These are phyloP conservation scores for Lasioglossum leucozonium DNA, from an alignment of 2,888 invertebrate genomes.

Conservation along the genomic window DNA sequence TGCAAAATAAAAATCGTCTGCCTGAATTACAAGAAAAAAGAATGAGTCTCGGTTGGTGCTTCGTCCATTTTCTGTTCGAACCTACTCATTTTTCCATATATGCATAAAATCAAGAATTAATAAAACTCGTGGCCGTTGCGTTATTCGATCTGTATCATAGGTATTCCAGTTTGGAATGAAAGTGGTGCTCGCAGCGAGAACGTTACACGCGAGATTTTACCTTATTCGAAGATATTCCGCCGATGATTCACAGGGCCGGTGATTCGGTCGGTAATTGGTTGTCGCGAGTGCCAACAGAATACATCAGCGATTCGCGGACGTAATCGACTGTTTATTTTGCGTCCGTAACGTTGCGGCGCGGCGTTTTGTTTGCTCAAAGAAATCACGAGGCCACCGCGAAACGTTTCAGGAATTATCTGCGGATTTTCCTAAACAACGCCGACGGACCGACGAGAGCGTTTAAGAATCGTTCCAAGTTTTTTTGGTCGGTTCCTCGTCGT, in stretches of 20 bases:
- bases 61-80: too few relatives aligned
- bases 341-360: neutral
- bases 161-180: neutral
- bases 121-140: too few relatives aligned
- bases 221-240: neutral
- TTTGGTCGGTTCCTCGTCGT: too few relatives aligned
- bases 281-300: neutral
- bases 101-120: too few relatives aligned
- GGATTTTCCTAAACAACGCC: neutral
- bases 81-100: too few relatives aligned
- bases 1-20: too few relatives aligned
- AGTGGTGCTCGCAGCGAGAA: neutral
- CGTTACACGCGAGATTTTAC: neutral
- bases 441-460: neutral
- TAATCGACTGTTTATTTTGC: slow-evolving; percentile 2
- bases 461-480: neutral
- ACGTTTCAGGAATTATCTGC: neutral
- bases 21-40: too few relatives aligned
- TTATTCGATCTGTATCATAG: neutral
- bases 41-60: too few relatives aligned
- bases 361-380: neutral
- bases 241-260: neutral
- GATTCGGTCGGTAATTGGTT: neutral
- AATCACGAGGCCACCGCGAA: neutral
- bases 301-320: neutral